These are phyloP conservation scores for Asbolus verrucosus DNA, from an alignment of 1,140 invertebrate species.

Conservation along the genomic window DNA sequence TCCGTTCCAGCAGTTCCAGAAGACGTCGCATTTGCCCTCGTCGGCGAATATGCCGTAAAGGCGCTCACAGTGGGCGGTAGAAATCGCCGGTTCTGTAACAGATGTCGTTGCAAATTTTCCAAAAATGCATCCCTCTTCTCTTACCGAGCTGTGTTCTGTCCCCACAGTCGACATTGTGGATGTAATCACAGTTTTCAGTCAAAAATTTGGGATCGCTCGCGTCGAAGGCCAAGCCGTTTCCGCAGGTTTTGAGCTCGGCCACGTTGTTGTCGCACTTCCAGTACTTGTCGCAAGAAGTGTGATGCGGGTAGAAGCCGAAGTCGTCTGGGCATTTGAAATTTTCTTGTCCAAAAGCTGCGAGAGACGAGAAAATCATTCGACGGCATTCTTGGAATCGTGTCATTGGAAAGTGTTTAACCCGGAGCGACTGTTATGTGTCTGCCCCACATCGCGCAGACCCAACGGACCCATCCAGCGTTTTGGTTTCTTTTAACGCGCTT, in stretches of 20 bases:
- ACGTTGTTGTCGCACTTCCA: conserved; percentile 94
- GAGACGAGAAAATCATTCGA: no score
- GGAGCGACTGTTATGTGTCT: no score
- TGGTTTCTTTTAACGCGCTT: no score
- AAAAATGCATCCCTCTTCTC: no score
- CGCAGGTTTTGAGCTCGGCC: conserved; percentile 91
- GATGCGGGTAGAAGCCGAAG: conserved; percentile 94
- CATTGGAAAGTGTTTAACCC: no score
- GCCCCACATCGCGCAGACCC: no score
- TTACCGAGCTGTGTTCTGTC: conserved; percentile 86
- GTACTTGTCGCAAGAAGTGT: conserved; percentile 92
- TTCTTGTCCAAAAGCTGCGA: conserved; percentile 78
- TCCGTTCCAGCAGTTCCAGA: conserved; percentile 97
- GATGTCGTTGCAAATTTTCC: no score
- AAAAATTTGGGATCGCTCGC: conserved; percentile 88
- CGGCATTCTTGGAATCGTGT: no score
- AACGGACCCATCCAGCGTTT: no score
- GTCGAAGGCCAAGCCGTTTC: conserved; percentile 94
- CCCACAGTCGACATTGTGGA: conserved; percentile 95
- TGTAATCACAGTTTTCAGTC: conserved; percentile 95
- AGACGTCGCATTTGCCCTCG: conserved; percentile 88
- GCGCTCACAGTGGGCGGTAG: conserved; percentile 85
- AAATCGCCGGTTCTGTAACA: conserved; percentile 82
- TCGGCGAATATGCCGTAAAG: conserved; percentile 95
- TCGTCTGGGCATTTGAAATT: conserved; percentile 94